Evolutionary conservation across 1,140 invertebrate species (phyloP).

Genomic region (Drosophila virilis): DNA sequence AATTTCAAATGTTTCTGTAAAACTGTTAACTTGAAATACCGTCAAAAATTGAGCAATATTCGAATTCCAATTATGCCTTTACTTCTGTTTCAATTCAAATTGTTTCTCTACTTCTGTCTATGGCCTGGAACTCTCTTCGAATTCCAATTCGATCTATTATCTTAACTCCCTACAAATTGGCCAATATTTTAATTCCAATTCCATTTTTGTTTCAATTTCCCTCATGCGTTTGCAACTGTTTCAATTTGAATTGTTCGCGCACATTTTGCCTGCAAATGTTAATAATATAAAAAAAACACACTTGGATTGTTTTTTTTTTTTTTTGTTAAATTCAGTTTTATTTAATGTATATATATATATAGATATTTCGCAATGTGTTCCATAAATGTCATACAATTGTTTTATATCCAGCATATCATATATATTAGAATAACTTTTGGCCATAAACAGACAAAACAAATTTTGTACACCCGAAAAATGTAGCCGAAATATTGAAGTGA

Average conservation of each 20-base stretch:
- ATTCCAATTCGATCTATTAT: too few relatives aligned
- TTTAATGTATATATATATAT: constrained; percentile 10
- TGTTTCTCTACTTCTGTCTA: too few relatives aligned
- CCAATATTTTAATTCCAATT: too few relatives aligned
- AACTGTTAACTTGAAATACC: too few relatives aligned
- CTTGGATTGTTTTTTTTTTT: background rate
- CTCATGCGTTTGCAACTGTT: too few relatives aligned
- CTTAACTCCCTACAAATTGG: background rate
- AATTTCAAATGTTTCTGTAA: too few relatives aligned
- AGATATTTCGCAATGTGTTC: constrained; percentile 27
- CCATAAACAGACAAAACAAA: constrained; percentile 4
- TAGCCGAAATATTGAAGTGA: background rate
- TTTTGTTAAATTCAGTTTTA: constrained; percentile 40
- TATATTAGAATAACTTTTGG: constrained; percentile 15
- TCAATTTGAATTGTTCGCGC: too few relatives aligned
- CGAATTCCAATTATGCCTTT: too few relatives aligned
- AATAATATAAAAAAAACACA: background rate
- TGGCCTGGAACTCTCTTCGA: too few relatives aligned
- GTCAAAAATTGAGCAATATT: too few relatives aligned
- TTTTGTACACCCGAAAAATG: constrained; percentile 17
- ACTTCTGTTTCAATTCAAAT: too few relatives aligned
- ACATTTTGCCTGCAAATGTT: background rate
- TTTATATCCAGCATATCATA: constrained; percentile 17
- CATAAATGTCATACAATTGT: constrained; percentile 24
- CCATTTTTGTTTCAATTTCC: too few relatives aligned